A percentile compares a stretch with the other conserved stretches of the same genome.
These are phyloP conservation scores for Melospiza georgiana DNA, from an alignment of 2,113 vertebrate species.

Conservation along the genomic window DNA sequence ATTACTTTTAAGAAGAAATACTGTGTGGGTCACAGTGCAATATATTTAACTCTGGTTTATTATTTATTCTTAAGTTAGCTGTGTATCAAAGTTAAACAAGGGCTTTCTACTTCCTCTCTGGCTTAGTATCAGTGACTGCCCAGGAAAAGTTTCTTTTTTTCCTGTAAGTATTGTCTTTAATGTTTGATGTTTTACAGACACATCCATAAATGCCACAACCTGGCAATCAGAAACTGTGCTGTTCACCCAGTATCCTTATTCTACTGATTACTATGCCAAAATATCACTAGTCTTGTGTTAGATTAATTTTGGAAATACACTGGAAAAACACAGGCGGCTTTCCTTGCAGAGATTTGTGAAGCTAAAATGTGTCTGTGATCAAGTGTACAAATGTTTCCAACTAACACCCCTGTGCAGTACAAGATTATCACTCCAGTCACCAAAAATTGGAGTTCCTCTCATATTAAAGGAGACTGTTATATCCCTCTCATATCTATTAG, in stretches of 20 bases:
- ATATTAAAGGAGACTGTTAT: neutral
- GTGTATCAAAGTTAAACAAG: neutral
- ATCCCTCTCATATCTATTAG: neutral
- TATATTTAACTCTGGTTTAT: neutral
- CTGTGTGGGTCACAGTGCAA: neutral
- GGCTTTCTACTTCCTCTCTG: neutral
- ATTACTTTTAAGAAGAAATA: neutral
- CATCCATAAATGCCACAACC: neutral
- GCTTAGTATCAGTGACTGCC: neutral
- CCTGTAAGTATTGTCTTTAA: neutral
- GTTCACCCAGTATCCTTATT: neutral
- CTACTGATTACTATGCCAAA: neutral
- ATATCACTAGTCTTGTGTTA: neutral
- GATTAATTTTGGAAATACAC: neutral
- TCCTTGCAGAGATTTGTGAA: neutral
- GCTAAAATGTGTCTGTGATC: neutral
- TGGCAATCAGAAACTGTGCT: neutral
- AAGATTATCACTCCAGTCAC: neutral
- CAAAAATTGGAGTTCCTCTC: neutral
- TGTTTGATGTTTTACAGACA: neutral
- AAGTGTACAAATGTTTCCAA: neutral
- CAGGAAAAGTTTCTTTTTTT: neutral
- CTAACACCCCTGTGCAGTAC: neutral
- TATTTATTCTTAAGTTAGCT: neutral
- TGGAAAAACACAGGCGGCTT: neutral